These are phyloP conservation scores for Paradisaea rubra DNA, from an alignment of 2,113 vertebrate species.

Conservation along the genomic window DNA sequence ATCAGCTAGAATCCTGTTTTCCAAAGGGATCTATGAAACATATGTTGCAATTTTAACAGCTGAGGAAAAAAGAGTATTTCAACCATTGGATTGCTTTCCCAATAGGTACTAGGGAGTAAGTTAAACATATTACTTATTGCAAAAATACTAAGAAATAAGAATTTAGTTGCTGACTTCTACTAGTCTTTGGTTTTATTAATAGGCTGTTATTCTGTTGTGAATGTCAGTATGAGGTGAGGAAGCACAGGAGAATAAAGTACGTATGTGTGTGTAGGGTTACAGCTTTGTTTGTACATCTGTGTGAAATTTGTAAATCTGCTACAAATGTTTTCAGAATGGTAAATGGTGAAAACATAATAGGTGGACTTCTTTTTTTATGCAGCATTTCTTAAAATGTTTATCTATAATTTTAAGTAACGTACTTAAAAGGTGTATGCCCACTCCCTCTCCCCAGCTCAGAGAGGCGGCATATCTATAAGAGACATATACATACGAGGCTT, in stretches of 20 bases:
- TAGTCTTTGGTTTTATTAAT: neutral
- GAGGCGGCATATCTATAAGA: neutral
- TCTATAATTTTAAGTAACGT: neutral
- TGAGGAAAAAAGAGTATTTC: neutral
- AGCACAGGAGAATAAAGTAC: neutral
- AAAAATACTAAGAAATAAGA: neutral
- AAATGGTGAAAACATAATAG: neutral
- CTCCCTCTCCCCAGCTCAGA: neutral
- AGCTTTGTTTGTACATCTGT: neutral
- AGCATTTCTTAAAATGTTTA: neutral
- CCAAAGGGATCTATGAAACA: neutral
- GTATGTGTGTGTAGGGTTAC: neutral
- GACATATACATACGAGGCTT: fast-evolving
- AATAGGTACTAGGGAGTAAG: neutral
- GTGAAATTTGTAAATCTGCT: neutral
- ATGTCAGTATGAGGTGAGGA: neutral
- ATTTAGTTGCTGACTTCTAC: neutral
- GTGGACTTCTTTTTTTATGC: neutral
- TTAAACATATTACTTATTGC: neutral
- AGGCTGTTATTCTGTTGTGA: neutral
- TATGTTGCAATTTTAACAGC: neutral
- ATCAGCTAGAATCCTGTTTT: neutral
- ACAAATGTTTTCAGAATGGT: neutral
- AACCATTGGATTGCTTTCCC: neutral
- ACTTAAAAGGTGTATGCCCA: fast-evolving